These are phyloP conservation scores for Manacus vitellinus DNA, from an alignment of 2,113 vertebrate species.

Conservation along the genomic window DNA sequence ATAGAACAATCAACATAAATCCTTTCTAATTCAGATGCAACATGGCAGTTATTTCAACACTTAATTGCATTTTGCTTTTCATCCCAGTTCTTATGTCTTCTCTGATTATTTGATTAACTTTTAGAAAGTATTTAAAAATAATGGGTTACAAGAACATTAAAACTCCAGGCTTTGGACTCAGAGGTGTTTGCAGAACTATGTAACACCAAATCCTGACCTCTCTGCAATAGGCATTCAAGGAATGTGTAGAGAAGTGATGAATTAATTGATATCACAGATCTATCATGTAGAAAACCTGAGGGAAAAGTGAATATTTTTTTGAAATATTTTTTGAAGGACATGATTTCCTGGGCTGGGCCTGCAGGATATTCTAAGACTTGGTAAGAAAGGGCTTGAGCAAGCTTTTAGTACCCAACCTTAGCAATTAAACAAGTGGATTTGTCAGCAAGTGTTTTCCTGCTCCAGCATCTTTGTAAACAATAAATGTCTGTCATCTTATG, in stretches of 20 bases:
- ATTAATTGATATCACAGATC: neutral
- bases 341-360: neutral
- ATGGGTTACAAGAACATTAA: neutral
- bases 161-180: neutral
- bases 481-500: neutral
- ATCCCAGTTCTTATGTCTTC: neutral
- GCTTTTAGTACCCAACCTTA: neutral
- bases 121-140: neutral
- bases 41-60: neutral
- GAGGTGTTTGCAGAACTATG: neutral
- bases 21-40: neutral
- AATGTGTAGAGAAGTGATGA: neutral
- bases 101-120: neutral
- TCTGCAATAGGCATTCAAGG: neutral
- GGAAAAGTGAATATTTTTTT: neutral
- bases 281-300: neutral
- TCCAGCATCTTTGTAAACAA: neutral
- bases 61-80: neutral
- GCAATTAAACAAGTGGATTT: neutral
- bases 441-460: neutral
- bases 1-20: neutral
- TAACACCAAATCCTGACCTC: neutral
- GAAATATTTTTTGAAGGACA: neutral
- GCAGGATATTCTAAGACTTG: neutral
- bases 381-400: neutral